phyloP scores from a whole-genome alignment of 2,888 invertebrate species.

The Himalopsyche kuldschensis region DNA sequence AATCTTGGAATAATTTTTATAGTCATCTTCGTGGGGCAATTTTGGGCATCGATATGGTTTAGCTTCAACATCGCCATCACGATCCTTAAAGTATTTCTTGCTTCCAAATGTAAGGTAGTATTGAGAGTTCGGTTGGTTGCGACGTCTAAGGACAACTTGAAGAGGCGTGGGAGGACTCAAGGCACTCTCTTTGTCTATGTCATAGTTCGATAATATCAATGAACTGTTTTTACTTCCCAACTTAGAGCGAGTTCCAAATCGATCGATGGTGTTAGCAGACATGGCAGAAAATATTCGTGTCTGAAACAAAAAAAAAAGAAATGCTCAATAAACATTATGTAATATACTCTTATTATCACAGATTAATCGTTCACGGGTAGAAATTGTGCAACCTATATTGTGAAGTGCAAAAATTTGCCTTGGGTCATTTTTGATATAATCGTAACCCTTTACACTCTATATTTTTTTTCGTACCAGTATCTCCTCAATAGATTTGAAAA shows the following conservation, averaged over 20 bases:
- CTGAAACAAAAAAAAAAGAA: not conserved
- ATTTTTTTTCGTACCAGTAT: no score
- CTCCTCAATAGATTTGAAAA: no score
- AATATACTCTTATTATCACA: no score
- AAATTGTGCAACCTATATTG: no score
- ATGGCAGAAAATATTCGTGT: not conserved
- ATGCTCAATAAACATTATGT: no score
- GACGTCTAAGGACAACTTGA: slow-evolving; percentile 54
- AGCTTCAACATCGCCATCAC: not conserved
- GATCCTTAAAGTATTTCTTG: slow-evolving; percentile 39
- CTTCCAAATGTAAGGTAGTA: slow-evolving; percentile 54
- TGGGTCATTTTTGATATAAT: no score
- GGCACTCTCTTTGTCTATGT: slow-evolving; percentile 4
- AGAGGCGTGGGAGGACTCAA: slow-evolving; percentile 9
- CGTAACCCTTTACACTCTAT: no score
- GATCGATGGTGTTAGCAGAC: not conserved
- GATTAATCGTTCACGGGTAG: no score
- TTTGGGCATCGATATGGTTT: slow-evolving; percentile 39
- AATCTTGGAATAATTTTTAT: slow-evolving; percentile 25
- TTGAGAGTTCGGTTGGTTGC: slow-evolving; percentile 54
- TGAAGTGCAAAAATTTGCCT: no score
- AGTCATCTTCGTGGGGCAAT: slow-evolving; percentile 41
- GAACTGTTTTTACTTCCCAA: not conserved
- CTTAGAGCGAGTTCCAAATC: not conserved
- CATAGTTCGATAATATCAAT: slow-evolving; percentile 1